Evolutionary conservation across 2,888 invertebrate genomes (phyloP), one percentile per base, ranked within the genome.

Genomic region (Galerucella calmariensis): DNA sequence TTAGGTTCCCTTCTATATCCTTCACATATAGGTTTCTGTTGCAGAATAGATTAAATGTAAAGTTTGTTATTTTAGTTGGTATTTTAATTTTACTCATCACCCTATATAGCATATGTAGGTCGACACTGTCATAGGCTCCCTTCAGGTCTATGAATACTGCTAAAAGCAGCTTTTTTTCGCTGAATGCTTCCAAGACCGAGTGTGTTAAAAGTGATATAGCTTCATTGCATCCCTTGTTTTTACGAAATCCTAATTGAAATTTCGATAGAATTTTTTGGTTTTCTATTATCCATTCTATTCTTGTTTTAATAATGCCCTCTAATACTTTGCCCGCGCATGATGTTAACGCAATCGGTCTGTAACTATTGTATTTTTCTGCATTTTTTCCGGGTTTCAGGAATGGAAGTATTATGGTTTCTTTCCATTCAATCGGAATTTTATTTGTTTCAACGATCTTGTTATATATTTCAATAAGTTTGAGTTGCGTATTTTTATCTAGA

Each of bases 21-120:
- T 63, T 63, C n/a, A 63, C 63, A 11, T 63, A 61, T 35, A 63
- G 10, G n/a, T 63, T 35, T 24, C 63, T 44, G 20, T 63, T 63
- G 9, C 44, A 63, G 46, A 63, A 63, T 63, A 63, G 27, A 4
- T 63, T 63, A 41, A 63, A 63, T 16, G 44, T 63, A 14, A 63
- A 44, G 16, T 63, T 63, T 41, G 46, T 63, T 16, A 16, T 44
- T 63, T 16, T 41, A 24, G 8, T 63, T 63, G 62, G 62, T 16
- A 62, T 62, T 46, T 46, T 46, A 46, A 46, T 46, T 46, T 46
- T 11, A 46, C 46, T 46, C 46, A 46, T 46, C 11, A 11, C 12
- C 10, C 11, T 46, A 35, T 35, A 35, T 46, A 46, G 10, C 10
- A 12, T 12, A 11, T 46, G 12, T 46, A 12, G 10, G 12, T 10